Evolutionary conservation across 1,140 invertebrate species (phyloP), one percentile per base, ranked within the genome.

Genomic region (Lithobius niger): DNA sequence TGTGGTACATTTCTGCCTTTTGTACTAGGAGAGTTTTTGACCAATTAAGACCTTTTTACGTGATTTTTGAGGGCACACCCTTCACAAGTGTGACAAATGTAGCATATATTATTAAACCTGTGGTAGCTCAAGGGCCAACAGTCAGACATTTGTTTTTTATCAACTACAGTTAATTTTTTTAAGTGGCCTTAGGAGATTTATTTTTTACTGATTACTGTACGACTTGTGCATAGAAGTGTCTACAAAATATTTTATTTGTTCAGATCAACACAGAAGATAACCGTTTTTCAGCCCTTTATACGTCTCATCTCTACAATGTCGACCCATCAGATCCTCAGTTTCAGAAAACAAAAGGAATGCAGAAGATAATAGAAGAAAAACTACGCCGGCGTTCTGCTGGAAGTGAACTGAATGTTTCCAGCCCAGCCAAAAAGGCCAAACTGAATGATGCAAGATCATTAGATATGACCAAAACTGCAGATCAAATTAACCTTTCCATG

Each of bases 311-410:
- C 55, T 97, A 75, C 62, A 96, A 95, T 67, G 87, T 97, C 59
- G 93, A 97, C 74, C 91, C 90, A 16, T 83, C 87, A 1, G 82
- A 95, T 76, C 81, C 89, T 4, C 82, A 87, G 69, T 97, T 83
- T 65, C 88, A 88, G 65, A 88, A 87, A 71, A 95, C 90, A 1
- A 87, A 89, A 70, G 89, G 80, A 49, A 93, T 89, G 74, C 81
- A 90, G 61, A 79, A 77, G 57, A 64, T 96, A 1, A 79, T 94
- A 22, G 68, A 78, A 47, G 88, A 93, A 67, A 94, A 95, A 69
- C 69, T 88, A 18, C 88, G 84, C 63, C 74, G 88, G 60, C 72
- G 83, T 65, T 55, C 27, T 6, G n/a, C n/a, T 26, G 50, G 15
- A 18, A 26, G 15, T 6, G 26, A 52, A 43, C 4, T n/a, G 36